These are phyloP conservation scores for Yoshiicerus persimilis DNA, from an alignment of 1,140 invertebrate genomes.

Conservation along the genomic window DNA sequence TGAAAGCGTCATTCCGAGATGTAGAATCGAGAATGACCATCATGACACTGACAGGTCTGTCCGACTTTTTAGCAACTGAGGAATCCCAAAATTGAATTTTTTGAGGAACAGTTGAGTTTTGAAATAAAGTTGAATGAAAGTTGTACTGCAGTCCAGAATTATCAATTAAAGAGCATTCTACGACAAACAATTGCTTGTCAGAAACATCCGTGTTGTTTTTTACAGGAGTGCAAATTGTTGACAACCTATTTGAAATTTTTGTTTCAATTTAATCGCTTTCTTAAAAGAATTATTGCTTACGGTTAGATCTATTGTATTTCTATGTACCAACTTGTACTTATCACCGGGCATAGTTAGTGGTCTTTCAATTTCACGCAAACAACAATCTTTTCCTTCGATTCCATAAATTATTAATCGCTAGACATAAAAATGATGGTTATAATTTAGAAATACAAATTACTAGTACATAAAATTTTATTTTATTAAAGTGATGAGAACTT, in stretches of 20 bases:
- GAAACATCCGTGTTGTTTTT: neutral
- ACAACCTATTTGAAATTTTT: neutral
- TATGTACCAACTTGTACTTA: neutral
- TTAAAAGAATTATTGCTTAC: no score
- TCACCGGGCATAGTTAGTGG: neutral
- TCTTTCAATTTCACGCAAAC: neutral
- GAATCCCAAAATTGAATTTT: neutral
- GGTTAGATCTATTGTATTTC: neutral
- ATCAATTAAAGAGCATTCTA: neutral
- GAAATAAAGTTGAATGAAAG: neutral
- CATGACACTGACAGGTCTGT: conserved; percentile 22
- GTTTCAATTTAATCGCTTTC: no score
- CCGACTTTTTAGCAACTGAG: neutral
- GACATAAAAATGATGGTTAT: neutral
- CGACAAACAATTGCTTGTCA: neutral
- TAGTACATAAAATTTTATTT: no score
- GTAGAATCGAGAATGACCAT: conserved; percentile 33
- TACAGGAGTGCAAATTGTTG: neutral
- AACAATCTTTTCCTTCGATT: neutral
- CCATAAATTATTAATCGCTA: neutral
- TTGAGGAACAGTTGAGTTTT: neutral
- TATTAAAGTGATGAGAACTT: no score
- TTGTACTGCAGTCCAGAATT: neutral
- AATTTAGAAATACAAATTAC: neutral
- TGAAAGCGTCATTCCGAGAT: conserved; percentile 24